Evolutionary conservation across 2,113 vertebrate species (phyloP), one percentile per base, ranked within the genome.

Genomic region (Eclectus roratus): DNA sequence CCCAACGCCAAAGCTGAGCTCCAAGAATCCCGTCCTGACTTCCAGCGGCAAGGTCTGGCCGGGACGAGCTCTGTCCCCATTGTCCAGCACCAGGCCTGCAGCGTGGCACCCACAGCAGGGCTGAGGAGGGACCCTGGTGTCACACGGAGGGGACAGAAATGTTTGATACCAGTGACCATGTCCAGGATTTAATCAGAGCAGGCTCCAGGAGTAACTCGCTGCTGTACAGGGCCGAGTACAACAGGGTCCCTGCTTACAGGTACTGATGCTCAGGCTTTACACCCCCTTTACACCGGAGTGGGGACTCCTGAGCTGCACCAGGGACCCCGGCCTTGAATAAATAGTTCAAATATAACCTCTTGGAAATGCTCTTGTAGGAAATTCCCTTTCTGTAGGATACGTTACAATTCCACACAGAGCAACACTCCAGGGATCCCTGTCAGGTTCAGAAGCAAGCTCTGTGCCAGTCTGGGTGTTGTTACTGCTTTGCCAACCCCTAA

Each of bases 271-370:
- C 70, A 61, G 65, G 23, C 72, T 89, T 95, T 85, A 95, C 91
- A 96, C 7, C 11, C 58, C 73, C 74, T 85, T 91, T 58, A 80
- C 80, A 66, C 1, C 5, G 71, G 64, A 72, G 28, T 11, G 2
- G 55, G 84, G 89, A 80, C 46, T 37, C 50, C 69, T 41, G 53
- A 74, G 74, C 82, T 50, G 70, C 87, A 63, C 65, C 91, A 49
- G 70, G 70, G 86, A 80, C 43, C 10, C 4, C 2, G 12, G 25
- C 60, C 64, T 44, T 66, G 82, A 96, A 96, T 94, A 96, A 96
- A 90, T 84, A 96, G 74, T 50, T 88, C 91, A 80, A 94, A 96
- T 90, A 96, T 33, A 96, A 76, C 52, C 68, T 83, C 91, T 88
- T 74, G 82, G 84, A 88, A 95, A 49, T 16, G 80, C 43, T 89